A percentile compares a stretch with the other conserved stretches of the same genome.
These are phyloP conservation scores for Psophia crepitans DNA, from an alignment of 2,113 vertebrate species.

Conservation along the genomic window DNA sequence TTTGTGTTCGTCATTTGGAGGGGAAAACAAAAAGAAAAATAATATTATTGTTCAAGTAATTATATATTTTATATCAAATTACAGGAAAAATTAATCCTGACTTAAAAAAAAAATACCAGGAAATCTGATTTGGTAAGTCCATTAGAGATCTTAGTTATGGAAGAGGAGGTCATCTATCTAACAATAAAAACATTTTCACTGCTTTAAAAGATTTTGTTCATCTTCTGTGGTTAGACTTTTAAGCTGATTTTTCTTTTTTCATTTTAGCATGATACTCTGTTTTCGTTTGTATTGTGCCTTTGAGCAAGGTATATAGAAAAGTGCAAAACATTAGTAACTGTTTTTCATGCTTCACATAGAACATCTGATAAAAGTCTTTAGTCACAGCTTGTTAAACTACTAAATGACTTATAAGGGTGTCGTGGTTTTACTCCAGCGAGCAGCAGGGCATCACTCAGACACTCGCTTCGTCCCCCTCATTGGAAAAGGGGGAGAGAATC, in stretches of 20 bases:
- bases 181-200: neutral
- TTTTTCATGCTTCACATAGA: neutral
- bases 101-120: neutral
- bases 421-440: too few species aligned
- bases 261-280: neutral
- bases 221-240: neutral
- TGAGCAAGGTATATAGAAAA: neutral
- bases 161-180: neutral
- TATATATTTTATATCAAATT: neutral
- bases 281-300: neutral
- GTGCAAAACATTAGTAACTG: neutral
- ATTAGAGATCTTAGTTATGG: neutral
- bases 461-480: too few species aligned
- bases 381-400: neutral
- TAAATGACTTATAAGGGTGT: neutral
- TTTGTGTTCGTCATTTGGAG: neutral
- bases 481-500: too few species aligned
- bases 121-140: neutral
- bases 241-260: neutral
- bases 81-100: neutral
- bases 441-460: too few species aligned
- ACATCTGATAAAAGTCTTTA: neutral
- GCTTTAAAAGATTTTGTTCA: neutral
- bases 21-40: neutral
- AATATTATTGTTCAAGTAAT: neutral